Conservation (phyloP, 2,113 vertebrate genomes). For the Etheostoma cragini region DNA sequence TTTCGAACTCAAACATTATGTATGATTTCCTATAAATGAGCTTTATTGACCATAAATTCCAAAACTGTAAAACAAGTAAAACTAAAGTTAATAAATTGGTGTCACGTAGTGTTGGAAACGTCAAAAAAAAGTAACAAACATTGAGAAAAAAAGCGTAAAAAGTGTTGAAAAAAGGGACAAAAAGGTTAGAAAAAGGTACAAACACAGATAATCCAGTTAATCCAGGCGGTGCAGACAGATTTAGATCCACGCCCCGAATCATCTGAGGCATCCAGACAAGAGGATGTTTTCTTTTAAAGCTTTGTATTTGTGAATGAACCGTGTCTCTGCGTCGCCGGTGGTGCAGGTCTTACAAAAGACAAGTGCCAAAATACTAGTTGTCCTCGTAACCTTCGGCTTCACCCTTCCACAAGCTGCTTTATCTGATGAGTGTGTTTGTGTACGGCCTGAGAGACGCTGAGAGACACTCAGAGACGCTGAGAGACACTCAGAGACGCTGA, state of each 20-base stretch:
- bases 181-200: no score
- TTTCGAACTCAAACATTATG: no score
- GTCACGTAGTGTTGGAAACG: no score
- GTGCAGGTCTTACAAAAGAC: slow-evolving; percentile 72
- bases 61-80: no score
- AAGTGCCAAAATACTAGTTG: slow-evolving; percentile 60
- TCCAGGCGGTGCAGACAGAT: slow-evolving; percentile 50
- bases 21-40: no score
- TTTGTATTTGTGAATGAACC: slow-evolving; percentile 67
- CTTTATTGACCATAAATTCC: no score
- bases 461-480: no score
- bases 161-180: no score
- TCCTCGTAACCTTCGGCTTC: slow-evolving; percentile 66
- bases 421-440: slow-evolving; percentile 75
- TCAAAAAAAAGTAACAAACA: no score
- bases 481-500: no score
- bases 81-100: no score
- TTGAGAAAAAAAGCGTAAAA: no score
- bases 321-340: slow-evolving; percentile 63
- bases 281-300: slow-evolving; percentile 58
- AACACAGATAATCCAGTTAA: slow-evolving; percentile 68
- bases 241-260: slow-evolving; percentile 44
- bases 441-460: slow-evolving; percentile 34
- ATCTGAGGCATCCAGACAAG: slow-evolving; percentile 17
- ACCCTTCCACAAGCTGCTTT: slow-evolving; percentile 65